Evolutionary conservation across 1,140 invertebrate species (phyloP).

Genomic region (Ptiloglossa arizonensis): DNA sequence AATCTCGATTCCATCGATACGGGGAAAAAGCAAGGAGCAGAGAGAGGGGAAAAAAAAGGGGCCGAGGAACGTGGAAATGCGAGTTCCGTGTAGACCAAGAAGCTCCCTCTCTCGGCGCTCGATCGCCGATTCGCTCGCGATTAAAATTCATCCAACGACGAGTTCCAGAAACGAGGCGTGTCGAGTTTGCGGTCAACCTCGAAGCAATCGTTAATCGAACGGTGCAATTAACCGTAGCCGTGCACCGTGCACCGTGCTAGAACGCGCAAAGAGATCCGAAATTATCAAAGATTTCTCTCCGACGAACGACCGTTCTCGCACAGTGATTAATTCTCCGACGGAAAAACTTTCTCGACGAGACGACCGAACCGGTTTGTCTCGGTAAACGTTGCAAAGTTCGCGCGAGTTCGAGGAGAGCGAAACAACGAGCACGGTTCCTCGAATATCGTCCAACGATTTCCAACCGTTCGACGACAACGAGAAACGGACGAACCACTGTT

Average conservation of each 20-base stretch:
- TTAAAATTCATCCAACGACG: slow-evolving; percentile 25
- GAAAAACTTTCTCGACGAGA: too few species aligned
- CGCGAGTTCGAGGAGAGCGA: too few species aligned
- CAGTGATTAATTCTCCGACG: too few species aligned
- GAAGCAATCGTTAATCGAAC: slow-evolving; percentile 26
- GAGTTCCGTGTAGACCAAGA: slow-evolving; percentile 6
- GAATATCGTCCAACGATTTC: not conserved
- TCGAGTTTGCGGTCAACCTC: slow-evolving; percentile 13
- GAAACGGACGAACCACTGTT: not conserved
- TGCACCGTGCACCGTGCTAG: not conserved
- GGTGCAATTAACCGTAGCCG: slow-evolving; percentile 25
- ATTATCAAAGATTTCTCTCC: not conserved
- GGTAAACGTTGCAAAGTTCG: too few species aligned
- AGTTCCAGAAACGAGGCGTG: slow-evolving; percentile 7
- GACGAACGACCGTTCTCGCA: too few species aligned
- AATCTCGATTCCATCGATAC: slow-evolving; percentile 17
- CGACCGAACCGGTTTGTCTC: too few species aligned
- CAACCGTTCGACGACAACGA: not conserved
- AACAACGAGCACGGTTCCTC: too few species aligned
- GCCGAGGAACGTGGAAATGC: not conserved
- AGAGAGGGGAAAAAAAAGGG: not conserved
- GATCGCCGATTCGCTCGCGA: not conserved
- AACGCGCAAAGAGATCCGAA: not conserved
- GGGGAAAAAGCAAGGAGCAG: not conserved
- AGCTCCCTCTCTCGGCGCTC: not conserved